Evolutionary conservation across 2,888 invertebrate genomes (phyloP), one percentile per base, ranked within the genome.

Genomic region (Sclerodermus sp.): DNA sequence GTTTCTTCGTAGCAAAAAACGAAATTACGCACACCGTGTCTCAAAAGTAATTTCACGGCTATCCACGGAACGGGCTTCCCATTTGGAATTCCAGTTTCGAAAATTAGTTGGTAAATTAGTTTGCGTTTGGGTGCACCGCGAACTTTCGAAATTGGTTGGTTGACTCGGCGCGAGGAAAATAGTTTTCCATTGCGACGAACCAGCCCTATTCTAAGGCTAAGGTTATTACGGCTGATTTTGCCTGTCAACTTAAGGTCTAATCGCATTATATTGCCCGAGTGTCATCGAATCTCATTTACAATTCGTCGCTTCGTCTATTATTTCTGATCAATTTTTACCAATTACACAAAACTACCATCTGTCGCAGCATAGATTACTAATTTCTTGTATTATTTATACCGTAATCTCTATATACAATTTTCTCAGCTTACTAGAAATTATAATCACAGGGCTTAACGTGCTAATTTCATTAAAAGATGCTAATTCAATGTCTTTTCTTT

Each of bases 91-190:
- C 55, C 65, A 53, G 49, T 67, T 64, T 58, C 57, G 60, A 55
- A 62, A 66, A 68, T 67, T 67, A 66, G 66, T 67, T 68, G 50
- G 65, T 51, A 67, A 68, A 67, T 67, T 66, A 66, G 68, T 67
- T 68, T 62, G 51, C 47, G 40, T 46, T 45, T 44, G 32, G 47
- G 46, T 53, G 50, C 45, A 47, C 36, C 48, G 23, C 23, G 32
- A 57, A 60, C 55, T 61, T 55, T 60, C 42, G 47, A 53, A 58
- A 56, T 52, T 53, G 47, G 45, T 47, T 51, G 46, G 49, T 57
- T 48, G 44, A 40, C 42, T 34, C 39, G 18, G 56, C 47, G 48
- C 23, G 37, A 40, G 49, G 52, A 49, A 49, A 42, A 55, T 51
- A 51, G 47, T 62, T 60, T 58, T 53, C 53, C 37, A 45, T 47